These are phyloP conservation scores for Aurelia coerulea DNA, from an alignment of 30 jellyfish, hydroid and myxozoan species.

Conservation along the genomic window DNA sequence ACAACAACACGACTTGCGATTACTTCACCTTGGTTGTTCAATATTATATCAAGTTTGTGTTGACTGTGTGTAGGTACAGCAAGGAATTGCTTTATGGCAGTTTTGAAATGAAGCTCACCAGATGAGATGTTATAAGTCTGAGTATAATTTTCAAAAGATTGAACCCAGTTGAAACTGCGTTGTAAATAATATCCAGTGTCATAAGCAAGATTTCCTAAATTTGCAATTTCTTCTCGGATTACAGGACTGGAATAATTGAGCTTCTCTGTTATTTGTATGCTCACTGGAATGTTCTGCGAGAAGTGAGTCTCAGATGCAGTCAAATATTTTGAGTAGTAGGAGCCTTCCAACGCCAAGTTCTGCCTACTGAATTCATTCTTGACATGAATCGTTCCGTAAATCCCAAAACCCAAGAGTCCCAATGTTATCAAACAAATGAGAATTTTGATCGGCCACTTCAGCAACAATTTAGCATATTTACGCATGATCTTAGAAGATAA, in stretches of 20 bases:
- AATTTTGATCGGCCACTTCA: slow-evolving; percentile 37
- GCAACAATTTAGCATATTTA: slow-evolving; percentile 26
- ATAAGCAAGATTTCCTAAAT: slow-evolving; percentile 29
- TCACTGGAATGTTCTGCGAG: slow-evolving; percentile 76
- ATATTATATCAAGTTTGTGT: slow-evolving; percentile 55
- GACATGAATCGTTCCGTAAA: slow-evolving; percentile 62
- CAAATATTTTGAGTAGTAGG: slow-evolving; percentile 56
- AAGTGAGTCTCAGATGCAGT: slow-evolving; percentile 32
- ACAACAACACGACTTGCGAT: slow-evolving; percentile 84
- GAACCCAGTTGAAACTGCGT: slow-evolving; percentile 50
- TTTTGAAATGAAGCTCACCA: slow-evolving; percentile 19
- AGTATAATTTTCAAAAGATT: slow-evolving; percentile 21
- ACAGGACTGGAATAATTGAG: slow-evolving; percentile 54
- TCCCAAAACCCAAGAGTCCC: slow-evolving; percentile 55
- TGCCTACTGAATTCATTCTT: slow-evolving; percentile 63
- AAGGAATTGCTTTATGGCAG: no score
- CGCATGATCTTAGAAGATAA: slow-evolving; percentile 49
- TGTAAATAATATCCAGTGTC: slow-evolving; percentile 55
- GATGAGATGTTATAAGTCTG: slow-evolving; percentile 1
- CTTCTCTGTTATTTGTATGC: slow-evolving; percentile 29
- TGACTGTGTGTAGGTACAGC: slow-evolving; percentile 4
- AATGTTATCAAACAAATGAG: slow-evolving; percentile 34
- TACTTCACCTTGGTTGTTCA: slow-evolving; percentile 30
- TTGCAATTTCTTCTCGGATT: slow-evolving; percentile 40
- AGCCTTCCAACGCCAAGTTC: slow-evolving; percentile 57